phyloP scores from a whole-genome alignment of 2,888 invertebrate genomes.

The Cheilosia vulpina region DNA sequence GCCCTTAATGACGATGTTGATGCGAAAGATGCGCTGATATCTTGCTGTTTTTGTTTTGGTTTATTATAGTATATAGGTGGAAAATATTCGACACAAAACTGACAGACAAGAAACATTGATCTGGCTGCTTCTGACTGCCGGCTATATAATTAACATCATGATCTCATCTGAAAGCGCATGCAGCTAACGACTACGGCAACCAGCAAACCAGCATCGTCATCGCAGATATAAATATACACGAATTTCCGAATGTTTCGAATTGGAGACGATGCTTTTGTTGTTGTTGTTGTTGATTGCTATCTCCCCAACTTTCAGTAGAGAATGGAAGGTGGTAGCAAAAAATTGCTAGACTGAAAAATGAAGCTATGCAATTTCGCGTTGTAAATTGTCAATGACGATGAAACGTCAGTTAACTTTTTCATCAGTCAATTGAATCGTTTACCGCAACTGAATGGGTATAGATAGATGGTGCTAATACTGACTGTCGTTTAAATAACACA shows the following conservation, averaged over 20 bases:
- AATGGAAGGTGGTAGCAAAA: slow-evolving; percentile 44
- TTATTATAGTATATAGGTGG: slow-evolving; percentile 59
- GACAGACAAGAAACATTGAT: slow-evolving; percentile 72
- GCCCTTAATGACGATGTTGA: slow-evolving; percentile 58
- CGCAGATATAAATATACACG: slow-evolving; percentile 61
- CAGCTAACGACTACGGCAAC: slow-evolving; percentile 40
- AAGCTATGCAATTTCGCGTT: slow-evolving; percentile 31
- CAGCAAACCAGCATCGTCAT: slow-evolving; percentile 25
- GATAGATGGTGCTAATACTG: slow-evolving; percentile 13
- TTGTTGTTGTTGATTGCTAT: not conserved
- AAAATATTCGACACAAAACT: slow-evolving; percentile 71
- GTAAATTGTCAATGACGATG: slow-evolving; percentile 22
- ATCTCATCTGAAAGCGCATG: slow-evolving; percentile 69
- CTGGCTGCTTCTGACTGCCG: slow-evolving; percentile 64
- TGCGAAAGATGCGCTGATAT: slow-evolving; percentile 56
- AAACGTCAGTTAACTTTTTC: not conserved
- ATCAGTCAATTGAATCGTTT: slow-evolving; percentile 12
- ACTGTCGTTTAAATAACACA: slow-evolving; percentile 35
- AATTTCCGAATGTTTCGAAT: slow-evolving; percentile 55
- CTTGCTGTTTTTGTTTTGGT: slow-evolving; percentile 61
- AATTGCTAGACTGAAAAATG: slow-evolving; percentile 47
- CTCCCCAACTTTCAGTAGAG: not conserved
- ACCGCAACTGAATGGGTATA: slow-evolving; percentile 9
- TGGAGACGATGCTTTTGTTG: slow-evolving; percentile 2
- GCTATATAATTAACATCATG: slow-evolving; percentile 73